Evolutionary conservation across 2,113 vertebrate genomes (phyloP).

Genomic region (Hipposideros armiger): DNA sequence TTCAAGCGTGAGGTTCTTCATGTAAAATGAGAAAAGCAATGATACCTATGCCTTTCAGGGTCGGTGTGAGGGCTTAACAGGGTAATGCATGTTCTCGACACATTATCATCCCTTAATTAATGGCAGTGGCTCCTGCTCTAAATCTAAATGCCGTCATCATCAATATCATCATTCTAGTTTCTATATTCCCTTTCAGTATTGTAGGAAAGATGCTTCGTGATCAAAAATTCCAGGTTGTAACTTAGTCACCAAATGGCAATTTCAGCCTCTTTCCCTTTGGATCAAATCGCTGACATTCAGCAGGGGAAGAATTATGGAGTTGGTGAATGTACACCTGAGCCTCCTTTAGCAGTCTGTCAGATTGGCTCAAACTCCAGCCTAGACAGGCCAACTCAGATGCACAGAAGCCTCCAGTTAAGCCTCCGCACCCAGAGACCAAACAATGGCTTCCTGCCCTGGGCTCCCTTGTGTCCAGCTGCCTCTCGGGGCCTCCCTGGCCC

Average conservation of each 20-base stretch:
- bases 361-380: neutral
- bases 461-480: conserved; percentile 55
- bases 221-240: neutral
- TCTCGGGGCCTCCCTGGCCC: neutral
- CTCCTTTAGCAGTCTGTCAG: neutral
- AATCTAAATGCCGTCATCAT: neutral
- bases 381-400: neutral
- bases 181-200: neutral
- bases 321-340: neutral
- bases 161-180: neutral
- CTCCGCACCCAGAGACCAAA: neutral
- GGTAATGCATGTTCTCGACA: neutral
- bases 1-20: neutral
- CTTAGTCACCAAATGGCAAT: neutral
- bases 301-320: neutral
- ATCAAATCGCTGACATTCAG: conserved; percentile 23
- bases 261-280: neutral
- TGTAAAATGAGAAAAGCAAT: neutral
- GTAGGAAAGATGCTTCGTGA: neutral
- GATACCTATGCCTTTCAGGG: neutral
- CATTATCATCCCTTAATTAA: neutral
- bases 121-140: neutral
- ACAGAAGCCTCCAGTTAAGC: neutral
- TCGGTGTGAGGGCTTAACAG: neutral
- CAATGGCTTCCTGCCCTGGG: conserved; percentile 32